These are phyloP conservation scores for Acromyrmex heyeri DNA, from an alignment of 1,140 invertebrate species.

Conservation along the genomic window DNA sequence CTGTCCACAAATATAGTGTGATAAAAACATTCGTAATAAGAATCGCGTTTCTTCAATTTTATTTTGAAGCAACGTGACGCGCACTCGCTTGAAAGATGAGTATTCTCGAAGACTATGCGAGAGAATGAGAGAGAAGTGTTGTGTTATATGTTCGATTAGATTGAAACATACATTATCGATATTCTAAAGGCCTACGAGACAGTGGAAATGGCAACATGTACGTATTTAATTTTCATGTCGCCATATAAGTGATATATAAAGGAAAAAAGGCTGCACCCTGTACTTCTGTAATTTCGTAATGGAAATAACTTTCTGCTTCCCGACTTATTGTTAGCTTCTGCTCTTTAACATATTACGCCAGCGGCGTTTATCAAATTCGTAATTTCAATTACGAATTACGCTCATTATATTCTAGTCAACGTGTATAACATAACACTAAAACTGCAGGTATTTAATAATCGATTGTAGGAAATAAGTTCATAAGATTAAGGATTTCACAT, in stretches of 20 bases:
- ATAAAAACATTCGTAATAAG: slow-evolving; percentile 26
- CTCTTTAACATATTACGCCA: slow-evolving; percentile 33
- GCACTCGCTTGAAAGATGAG: neutral
- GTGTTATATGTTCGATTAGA: slow-evolving; percentile 7
- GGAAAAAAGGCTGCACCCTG: neutral
- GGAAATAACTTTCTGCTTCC: slow-evolving; percentile 44
- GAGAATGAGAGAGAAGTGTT: neutral
- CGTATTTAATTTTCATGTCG: slow-evolving; percentile 27
- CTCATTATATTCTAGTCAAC: slow-evolving; percentile 61
- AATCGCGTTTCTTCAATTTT: neutral
- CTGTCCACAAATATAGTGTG: neutral
- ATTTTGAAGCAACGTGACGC: neutral
- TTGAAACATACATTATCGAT: slow-evolving; percentile 41
- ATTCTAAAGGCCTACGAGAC: slow-evolving; percentile 51
- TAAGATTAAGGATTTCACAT: slow-evolving; percentile 56
- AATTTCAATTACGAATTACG: slow-evolving; percentile 15
- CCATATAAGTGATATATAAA: neutral
- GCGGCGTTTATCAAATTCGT: slow-evolving; percentile 3
- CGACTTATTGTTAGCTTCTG: slow-evolving; percentile 33
- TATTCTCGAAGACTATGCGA: neutral
- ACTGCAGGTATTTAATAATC: slow-evolving; percentile 43
- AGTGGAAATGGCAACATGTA: neutral
- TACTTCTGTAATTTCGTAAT: slow-evolving; percentile 38
- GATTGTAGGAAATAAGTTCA: slow-evolving; percentile 29
- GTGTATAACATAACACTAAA: slow-evolving; percentile 46